A percentile compares a stretch with the other conserved stretches of the same genome.
Evolutionary conservation across 2,113 vertebrate genomes (phyloP).

Genomic region (Orycteropus afer): DNA sequence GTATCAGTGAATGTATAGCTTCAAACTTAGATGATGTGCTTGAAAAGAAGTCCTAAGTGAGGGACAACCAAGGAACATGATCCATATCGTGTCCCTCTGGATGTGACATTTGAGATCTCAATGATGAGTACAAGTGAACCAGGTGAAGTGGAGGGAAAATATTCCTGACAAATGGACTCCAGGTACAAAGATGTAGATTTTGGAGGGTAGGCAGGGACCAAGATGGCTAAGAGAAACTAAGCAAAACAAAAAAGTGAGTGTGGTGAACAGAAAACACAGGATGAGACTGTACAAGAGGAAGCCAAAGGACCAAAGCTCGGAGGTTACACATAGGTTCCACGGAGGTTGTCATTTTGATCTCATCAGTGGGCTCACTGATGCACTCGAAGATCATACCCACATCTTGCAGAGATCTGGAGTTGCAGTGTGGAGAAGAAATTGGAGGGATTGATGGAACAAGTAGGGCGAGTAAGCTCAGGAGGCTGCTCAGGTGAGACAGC

Average conservation of each 20-base stretch:
- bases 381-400: fast-evolving
- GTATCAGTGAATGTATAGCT: fast-evolving
- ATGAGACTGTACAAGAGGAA: fast-evolving
- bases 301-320: fast-evolving
- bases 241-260: background rate
- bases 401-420: background rate
- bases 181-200: background rate
- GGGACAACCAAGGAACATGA: background rate
- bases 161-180: background rate
- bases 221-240: background rate
- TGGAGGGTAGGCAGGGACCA: background rate
- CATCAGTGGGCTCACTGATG: fast-evolving
- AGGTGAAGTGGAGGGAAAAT: background rate
- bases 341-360: background rate
- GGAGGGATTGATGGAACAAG: fast-evolving
- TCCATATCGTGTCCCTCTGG: background rate
- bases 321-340: fast-evolving
- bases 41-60: background rate
- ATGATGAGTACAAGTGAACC: background rate
- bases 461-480: background rate
- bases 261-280: background rate
- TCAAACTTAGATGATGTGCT: background rate
- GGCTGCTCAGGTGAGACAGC: background rate
- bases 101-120: background rate
- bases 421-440: fast-evolving